Base-by-base conservation (phyloP, 2,888 invertebrate species). In the Ctenicera cuprea region DNA sequence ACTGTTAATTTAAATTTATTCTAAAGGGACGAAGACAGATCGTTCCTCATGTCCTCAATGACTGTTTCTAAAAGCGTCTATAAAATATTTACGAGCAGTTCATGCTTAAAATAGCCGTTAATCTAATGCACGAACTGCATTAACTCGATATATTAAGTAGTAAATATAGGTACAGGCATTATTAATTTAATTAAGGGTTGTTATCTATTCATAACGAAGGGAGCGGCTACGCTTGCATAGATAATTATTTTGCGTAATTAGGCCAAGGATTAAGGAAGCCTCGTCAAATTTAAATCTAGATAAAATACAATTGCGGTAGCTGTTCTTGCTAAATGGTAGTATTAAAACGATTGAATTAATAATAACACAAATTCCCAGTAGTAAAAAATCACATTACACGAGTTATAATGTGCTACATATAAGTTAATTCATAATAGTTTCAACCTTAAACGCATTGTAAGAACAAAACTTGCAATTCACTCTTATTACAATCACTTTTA, bases 261-360 rank as follows among this genome's bases (percentile, higher is more conserved):
- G 50, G 57, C 18, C 57, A 57, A 57, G 57, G 18, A 26, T 54
- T 54, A 14, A 37, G 33, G 57, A 57, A 57, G 37, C 26, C 11
- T 20, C 3, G 3, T 20, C n/a, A 4, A 8, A 45, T 18, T 45
- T 5, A 16, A 45, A 16, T 18, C 9, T 33, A 33, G 33, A 9
- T 33, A 33, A 26, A 26, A 26, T 26, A 5, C 33, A 3, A 33
- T 9, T 33, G 9, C 9, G 9, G 1, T 33, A 33, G 9, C 9
- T 33, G 5, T 33, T 33, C 33, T 9, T 9, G 2, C 26, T 26
- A 26, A 26, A 26, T 26, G 26, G 5, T 26, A 26, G 2, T 26
- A 26, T 26, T 26, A 26, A 5, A 26, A 2, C 26, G 26, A 26
- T 26, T 26, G 5, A 26, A 26, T 26, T 26, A 26, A 26, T 2